phyloP scores from a whole-genome alignment of 1,140 invertebrate species.

The Cecropterus lyciades region DNA sequence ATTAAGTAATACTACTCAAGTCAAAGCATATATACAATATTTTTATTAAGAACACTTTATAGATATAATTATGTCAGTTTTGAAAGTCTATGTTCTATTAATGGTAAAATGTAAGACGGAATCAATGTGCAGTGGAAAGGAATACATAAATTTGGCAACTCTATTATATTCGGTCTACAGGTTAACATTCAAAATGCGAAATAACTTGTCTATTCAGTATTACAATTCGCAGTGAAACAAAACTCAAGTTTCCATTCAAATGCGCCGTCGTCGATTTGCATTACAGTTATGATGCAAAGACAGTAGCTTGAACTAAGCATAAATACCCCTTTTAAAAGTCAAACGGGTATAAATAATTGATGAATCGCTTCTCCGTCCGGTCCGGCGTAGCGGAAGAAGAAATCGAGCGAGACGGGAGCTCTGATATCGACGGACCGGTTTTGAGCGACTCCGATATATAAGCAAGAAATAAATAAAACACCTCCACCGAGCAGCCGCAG shows the following conservation, averaged over 20 bases:
- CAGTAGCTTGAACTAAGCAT: conserved; percentile 34
- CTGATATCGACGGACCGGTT: conserved; percentile 56
- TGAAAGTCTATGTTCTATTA: no score
- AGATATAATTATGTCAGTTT: no score
- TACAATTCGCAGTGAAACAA: conserved; percentile 4
- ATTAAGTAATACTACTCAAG: no score
- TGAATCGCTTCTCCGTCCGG: conserved; percentile 53
- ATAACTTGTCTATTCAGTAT: neutral
- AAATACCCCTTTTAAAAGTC: conserved; percentile 58
- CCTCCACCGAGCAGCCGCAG: conserved; percentile 22
- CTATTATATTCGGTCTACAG: neutral
- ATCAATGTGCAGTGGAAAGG: neutral
- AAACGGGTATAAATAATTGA: conserved; percentile 69
- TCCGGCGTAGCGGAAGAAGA: conserved; percentile 60
- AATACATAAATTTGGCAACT: neutral
- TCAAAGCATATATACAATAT: no score
- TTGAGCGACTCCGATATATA: conserved; percentile 26
- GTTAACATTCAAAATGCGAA: neutral
- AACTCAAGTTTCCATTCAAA: conserved; percentile 15
- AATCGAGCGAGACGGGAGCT: conserved; percentile 60
- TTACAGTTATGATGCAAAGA: conserved; percentile 51
- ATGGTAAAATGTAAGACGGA: no score
- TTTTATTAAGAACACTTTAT: no score
- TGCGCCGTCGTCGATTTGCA: conserved; percentile 34
- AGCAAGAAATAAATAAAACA: conserved; percentile 31